Conservation (phyloP, 2,888 invertebrate species). For the Dicyrtomina minuta region DNA sequence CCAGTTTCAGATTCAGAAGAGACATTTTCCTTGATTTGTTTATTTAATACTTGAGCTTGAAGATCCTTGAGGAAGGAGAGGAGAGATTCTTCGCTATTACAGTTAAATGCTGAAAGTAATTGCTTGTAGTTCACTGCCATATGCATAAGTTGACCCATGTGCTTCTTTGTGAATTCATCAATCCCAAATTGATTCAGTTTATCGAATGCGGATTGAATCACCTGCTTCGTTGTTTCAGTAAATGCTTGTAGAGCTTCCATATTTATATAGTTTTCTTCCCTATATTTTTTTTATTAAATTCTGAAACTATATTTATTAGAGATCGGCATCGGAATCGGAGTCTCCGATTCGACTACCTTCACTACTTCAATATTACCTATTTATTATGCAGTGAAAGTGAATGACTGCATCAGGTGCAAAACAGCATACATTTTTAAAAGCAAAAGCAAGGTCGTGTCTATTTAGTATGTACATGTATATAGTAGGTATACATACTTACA, state of each 20-base stretch:
- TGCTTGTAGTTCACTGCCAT: constrained; percentile 5
- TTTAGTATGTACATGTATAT: too few species aligned
- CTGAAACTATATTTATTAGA: too few species aligned
- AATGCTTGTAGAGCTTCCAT: neutral
- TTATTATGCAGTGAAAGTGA: too few species aligned
- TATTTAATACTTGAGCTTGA: neutral
- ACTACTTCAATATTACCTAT: too few species aligned
- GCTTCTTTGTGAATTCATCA: neutral
- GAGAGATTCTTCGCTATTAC: neutral
- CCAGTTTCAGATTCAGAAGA: neutral
- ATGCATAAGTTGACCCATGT: constrained; percentile 7
- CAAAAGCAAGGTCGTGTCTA: too few species aligned
- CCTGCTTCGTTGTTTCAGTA: neutral
- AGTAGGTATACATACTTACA: too few species aligned
- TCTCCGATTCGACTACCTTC: too few species aligned
- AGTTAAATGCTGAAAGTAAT: neutral
- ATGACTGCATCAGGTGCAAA: too few species aligned
- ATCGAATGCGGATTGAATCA: neutral
- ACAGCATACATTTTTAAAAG: too few species aligned
- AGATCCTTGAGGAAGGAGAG: neutral
- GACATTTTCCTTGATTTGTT: neutral
- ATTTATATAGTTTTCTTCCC: too few species aligned
- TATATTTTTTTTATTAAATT: too few species aligned
- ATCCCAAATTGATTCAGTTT: neutral
- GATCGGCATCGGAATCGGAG: too few species aligned